Base-by-base conservation (phyloP, 2,797 vertebrate species). In the Dendrocincla tyrannina region DNA sequence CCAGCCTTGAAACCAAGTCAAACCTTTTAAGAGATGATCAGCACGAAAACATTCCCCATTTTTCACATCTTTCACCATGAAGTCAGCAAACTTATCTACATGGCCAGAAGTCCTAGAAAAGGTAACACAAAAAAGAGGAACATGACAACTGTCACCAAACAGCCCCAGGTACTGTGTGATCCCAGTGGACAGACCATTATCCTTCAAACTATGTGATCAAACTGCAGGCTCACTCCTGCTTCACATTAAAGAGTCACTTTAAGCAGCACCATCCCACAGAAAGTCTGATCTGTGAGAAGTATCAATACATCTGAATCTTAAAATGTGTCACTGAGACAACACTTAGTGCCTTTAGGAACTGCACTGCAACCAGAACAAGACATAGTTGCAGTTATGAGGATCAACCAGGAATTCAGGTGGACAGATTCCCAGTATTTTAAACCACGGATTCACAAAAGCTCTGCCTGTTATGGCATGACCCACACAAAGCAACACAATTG, bases 1-100 rank as follows among this genome's bases (percentile, higher is more conserved):
- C 16, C 1, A 58, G 24, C 25, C 52, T 30, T 35, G 33, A 33
- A 81, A 81, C 9, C 77, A 82, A 91, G 82, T 7, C 83, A 69
- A 96, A 99, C 99, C 99, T 99, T 99, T 99, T 52, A 99, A 98
- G 30, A 99, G 99, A 95, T 99, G 99, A 97, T 99, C 99, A 1
- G 99, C 99, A 77, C 99, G 98, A 96, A 99, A 99, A 93, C 99
- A 99, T 91, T 99, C 99, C 25, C 99, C 99, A 2, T 98, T 99
- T 95, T 99, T 99, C n/a, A 99, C 98, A 70, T 99, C 99, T 97
- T 99, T 99, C 90, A 99, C 99, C 99, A 99, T 99, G 97, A 99
- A 99, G 98, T 99, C 99, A 24, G 99, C 99, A 98, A 99, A 99
- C 90, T 99, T 99, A 79, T 99, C 99, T 87, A 99, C 99, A 0